A percentile compares a stretch with the other conserved stretches of the same genome.
phyloP scores from a whole-genome alignment of 2,113 vertebrate species.

The Acanthisitta chloris region DNA sequence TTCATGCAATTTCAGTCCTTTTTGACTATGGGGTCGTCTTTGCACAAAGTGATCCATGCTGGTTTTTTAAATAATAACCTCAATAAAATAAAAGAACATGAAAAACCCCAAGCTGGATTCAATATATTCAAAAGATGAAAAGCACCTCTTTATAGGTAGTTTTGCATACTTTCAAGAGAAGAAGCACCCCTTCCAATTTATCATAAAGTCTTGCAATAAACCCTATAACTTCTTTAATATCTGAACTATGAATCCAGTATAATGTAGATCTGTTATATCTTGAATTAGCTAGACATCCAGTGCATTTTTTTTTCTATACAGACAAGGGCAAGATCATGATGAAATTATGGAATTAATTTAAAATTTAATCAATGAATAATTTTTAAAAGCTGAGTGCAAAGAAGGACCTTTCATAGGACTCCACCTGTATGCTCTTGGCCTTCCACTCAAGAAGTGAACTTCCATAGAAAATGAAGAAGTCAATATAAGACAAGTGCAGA shows the following conservation, averaged over 20 bases:
- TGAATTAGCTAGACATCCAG: not conserved
- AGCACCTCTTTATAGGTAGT: rapidly evolving
- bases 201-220: not conserved
- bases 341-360: not conserved
- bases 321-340: not conserved
- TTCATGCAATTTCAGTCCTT: not conserved
- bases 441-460: not conserved
- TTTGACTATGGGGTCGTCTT: not conserved
- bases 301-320: not conserved
- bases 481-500: not conserved
- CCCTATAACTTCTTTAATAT: not conserved
- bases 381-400: not conserved
- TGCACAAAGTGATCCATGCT: not conserved
- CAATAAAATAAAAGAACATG: not conserved
- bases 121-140: not conserved
- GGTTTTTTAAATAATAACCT: not conserved
- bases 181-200: rapidly evolving
- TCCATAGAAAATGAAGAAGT: not conserved
- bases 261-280: not conserved
- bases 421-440: rapidly evolving
- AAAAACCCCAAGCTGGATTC: not conserved
- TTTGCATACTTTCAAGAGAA: not conserved
- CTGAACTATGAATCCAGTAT: not conserved
- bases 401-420: not conserved
- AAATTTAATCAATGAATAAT: not conserved